Percentiles rank a stretch among this genome's conserved stretches.
These are phyloP conservation scores for Pseudomyrmex dendroicus DNA, from an alignment of 1,140 invertebrate genomes.

Conservation along the genomic window DNA sequence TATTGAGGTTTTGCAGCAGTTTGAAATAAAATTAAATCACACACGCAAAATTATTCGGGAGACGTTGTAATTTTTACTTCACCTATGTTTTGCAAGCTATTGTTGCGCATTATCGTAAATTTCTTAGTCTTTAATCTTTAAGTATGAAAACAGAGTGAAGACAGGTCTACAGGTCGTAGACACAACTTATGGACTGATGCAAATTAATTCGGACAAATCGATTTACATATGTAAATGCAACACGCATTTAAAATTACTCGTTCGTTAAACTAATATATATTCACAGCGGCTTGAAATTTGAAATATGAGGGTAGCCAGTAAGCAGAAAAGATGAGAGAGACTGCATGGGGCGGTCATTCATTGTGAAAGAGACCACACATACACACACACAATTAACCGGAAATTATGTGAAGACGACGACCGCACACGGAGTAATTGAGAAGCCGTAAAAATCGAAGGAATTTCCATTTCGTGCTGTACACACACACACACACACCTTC, in stretches of 20 bases:
- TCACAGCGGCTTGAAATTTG: conserved; percentile 14
- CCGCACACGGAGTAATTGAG: conserved; percentile 20
- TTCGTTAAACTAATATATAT: conserved; percentile 16
- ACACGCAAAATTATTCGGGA: too few species aligned
- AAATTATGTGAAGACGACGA: conserved; percentile 9
- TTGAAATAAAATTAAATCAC: too few species aligned
- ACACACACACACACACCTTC: too few species aligned
- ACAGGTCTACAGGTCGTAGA: background rate
- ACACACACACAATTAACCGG: conserved; percentile 25
- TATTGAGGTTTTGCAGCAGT: too few species aligned
- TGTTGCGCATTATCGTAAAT: background rate
- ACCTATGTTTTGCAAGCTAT: background rate
- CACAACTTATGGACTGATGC: background rate
- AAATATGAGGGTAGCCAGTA: background rate
- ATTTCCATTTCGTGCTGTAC: background rate
- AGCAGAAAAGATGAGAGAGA: too few species aligned
- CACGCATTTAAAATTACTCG: conserved; percentile 13
- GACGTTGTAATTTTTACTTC: too few species aligned
- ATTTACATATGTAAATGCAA: conserved; percentile 39
- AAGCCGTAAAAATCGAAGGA: conserved; percentile 2
- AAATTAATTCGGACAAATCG: conserved; percentile 14
- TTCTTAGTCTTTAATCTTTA: conserved; percentile 16
- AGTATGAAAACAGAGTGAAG: background rate
- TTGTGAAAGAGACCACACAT: background rate
- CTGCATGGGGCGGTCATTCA: conserved; percentile 19